Evolutionary conservation across 1,140 invertebrate genomes (phyloP).

Genomic region (Frieseomelitta varia): DNA sequence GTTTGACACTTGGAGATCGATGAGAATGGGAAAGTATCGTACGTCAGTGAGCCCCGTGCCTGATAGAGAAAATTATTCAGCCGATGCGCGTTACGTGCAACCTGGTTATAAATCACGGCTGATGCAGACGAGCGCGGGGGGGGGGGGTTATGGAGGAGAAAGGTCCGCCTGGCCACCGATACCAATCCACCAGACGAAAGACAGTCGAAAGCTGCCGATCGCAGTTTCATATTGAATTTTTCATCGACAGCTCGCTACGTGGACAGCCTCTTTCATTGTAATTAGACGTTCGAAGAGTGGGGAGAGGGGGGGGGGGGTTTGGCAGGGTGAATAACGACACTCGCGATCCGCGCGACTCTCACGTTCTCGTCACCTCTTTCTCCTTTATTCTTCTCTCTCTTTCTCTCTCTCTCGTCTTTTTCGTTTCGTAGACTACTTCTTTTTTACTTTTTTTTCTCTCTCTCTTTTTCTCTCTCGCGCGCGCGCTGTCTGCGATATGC

Average conservation of each 20-base stretch:
- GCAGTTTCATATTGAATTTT: slow-evolving; percentile 58
- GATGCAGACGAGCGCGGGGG: not conserved
- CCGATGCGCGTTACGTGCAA: slow-evolving; percentile 17
- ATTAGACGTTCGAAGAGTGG: slow-evolving; percentile 59
- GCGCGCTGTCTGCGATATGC: slow-evolving; percentile 53
- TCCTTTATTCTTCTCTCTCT: not conserved
- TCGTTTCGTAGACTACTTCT: not conserved
- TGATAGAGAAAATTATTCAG: slow-evolving; percentile 61
- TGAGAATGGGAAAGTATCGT: slow-evolving; percentile 67
- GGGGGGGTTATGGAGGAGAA: slow-evolving; percentile 7
- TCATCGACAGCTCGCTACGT: slow-evolving; percentile 42
- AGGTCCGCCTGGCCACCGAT: not conserved
- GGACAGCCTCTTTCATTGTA: slow-evolving; percentile 57
- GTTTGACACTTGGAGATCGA: slow-evolving; percentile 68
- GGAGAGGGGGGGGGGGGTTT: no score
- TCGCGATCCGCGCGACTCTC: slow-evolving; percentile 23
- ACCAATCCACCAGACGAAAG: slow-evolving; percentile 19
- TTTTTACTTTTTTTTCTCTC: not conserved
- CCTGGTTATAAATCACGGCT: slow-evolving; percentile 60
- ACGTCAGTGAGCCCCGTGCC: slow-evolving; percentile 23
- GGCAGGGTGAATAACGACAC: slow-evolving; percentile 61
- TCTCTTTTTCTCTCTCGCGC: no score
- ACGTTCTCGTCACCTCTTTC: no score
- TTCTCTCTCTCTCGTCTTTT: not conserved
- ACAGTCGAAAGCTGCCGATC: slow-evolving; percentile 11